Evolutionary conservation across 2,797 vertebrate genomes (phyloP).

Genomic region (Thamnophis elegans): DNA sequence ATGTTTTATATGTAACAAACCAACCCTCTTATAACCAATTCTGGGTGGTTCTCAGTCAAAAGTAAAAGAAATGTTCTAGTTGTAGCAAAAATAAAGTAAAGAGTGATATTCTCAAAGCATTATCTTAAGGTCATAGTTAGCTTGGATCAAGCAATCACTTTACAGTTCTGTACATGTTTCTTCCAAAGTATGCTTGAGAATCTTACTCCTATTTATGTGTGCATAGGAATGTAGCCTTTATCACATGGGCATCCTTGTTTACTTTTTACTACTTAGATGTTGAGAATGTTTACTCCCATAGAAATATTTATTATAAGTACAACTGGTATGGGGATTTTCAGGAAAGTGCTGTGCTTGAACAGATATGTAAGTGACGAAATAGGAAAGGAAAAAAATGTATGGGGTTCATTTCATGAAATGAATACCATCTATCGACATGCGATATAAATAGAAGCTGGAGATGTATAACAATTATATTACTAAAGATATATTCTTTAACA

Average conservation of each 20-base stretch:
- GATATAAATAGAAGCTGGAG: not conserved
- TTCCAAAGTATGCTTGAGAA: not conserved
- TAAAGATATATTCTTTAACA: not conserved
- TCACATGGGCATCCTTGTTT: not conserved
- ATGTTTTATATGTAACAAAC: not conserved
- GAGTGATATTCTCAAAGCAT: not conserved
- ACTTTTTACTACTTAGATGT: not conserved
- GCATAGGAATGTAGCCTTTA: not conserved
- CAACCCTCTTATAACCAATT: not conserved
- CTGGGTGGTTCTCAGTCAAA: not conserved
- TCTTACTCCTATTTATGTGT: not conserved
- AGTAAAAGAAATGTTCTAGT: not conserved
- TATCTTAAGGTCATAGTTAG: not conserved
- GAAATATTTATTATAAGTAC: not conserved
- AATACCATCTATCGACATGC: not conserved
- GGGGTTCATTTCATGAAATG: conserved; percentile 4
- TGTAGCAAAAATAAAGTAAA: not conserved
- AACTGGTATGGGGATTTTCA: not conserved
- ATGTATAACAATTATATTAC: not conserved
- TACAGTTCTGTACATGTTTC: not conserved
- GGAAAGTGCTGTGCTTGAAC: not conserved
- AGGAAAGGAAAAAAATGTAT: not conserved
- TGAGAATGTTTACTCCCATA: not conserved
- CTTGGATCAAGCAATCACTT: not conserved
- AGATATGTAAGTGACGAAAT: not conserved